Evolutionary conservation across 2,113 vertebrate genomes (phyloP).

Genomic region (Lontra canadensis): DNA sequence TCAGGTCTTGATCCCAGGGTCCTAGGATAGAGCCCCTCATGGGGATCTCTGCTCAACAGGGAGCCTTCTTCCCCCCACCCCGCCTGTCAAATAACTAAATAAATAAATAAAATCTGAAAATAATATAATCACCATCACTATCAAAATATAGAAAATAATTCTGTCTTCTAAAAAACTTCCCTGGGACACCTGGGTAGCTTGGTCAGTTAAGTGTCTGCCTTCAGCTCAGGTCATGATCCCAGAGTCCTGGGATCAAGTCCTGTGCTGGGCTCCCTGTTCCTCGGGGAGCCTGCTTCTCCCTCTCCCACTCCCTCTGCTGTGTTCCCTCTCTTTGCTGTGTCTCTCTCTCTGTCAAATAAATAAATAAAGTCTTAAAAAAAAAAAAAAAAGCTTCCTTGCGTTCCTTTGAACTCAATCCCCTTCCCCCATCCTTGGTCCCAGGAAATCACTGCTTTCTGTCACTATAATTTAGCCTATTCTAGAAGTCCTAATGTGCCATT

Average conservation of each 20-base stretch:
- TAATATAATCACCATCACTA: constrained; percentile 29
- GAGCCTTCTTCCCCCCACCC: too few species aligned
- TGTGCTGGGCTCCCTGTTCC: not conserved
- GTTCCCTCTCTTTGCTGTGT: not conserved
- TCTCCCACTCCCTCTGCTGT: not conserved
- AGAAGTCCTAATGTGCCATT: constrained; percentile 12
- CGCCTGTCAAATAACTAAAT: too few species aligned
- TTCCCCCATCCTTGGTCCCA: not conserved
- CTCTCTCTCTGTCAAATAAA: too few species aligned
- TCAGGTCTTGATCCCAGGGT: too few species aligned
- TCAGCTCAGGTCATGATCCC: too few species aligned
- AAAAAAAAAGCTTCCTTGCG: not conserved
- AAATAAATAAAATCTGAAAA: not conserved
- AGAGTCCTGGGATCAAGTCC: too few species aligned
- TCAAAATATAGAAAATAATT: constrained; percentile 26
- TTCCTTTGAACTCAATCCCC: not conserved
- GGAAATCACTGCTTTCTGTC: not conserved
- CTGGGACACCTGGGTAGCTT: not conserved
- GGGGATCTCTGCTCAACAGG: too few species aligned
- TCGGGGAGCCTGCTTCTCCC: not conserved
- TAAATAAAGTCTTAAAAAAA: not conserved
- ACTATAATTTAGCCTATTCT: not conserved
- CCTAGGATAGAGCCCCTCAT: too few species aligned
- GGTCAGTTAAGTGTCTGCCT: not conserved
- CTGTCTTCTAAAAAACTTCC: not conserved